These are phyloP conservation scores for Aspidoscelis tigris DNA, from an alignment of 2,113 vertebrate species.

Conservation along the genomic window DNA sequence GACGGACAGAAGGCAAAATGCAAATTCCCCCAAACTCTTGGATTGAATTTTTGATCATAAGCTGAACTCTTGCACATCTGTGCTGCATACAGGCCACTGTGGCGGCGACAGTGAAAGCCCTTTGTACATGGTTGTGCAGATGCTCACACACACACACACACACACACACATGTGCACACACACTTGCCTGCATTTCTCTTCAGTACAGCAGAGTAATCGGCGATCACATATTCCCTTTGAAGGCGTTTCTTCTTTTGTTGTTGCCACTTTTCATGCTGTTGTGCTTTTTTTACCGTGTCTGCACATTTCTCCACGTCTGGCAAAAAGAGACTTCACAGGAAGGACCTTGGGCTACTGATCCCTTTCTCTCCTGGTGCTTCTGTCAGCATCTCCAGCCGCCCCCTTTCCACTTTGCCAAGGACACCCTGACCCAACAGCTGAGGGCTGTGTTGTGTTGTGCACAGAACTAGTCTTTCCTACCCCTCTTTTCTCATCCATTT, in stretches of 20 bases:
- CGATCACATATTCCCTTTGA: conserved; percentile 65
- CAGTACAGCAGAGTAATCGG: conserved; percentile 46
- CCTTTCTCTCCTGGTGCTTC: neutral
- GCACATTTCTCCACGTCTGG: conserved; percentile 38
- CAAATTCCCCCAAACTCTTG: too few species aligned
- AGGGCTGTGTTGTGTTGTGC: too few species aligned
- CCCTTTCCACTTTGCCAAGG: neutral
- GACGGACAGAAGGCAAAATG: too few species aligned
- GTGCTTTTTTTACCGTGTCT: conserved; percentile 24
- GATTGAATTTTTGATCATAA: too few species aligned
- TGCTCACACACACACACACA: neutral
- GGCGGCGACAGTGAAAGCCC: too few species aligned
- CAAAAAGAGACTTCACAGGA: neutral
- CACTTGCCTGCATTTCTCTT: neutral
- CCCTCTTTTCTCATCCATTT: too few species aligned
- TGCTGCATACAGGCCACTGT: too few species aligned
- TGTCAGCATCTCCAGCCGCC: neutral
- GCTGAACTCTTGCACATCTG: too few species aligned
- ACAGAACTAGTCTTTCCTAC: too few species aligned
- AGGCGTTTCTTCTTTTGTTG: conserved; percentile 33
- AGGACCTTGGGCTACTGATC: neutral
- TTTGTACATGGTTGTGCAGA: too few species aligned
- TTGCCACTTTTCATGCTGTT: conserved; percentile 42
- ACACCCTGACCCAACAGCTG: neutral
- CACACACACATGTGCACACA: accelerated